These are phyloP conservation scores for Orthosia gracilis DNA, from an alignment of 2,888 invertebrate genomes.

Conservation along the genomic window DNA sequence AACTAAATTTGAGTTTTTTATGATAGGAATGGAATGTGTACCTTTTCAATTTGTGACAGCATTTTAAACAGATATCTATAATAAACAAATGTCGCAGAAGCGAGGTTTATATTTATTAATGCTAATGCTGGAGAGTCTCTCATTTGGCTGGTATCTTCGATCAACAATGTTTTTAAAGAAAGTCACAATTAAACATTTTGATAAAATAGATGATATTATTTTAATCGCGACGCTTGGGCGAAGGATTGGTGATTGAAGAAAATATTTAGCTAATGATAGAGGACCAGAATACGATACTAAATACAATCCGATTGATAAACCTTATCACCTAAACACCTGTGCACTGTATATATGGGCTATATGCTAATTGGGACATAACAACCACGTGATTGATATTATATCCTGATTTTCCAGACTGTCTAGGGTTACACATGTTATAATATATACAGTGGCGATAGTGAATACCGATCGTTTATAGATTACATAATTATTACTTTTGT, in stretches of 20 bases:
- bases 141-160: background rate
- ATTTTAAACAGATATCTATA: background rate
- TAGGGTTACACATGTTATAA: slow-evolving; percentile 21
- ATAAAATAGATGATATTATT: background rate
- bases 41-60: background rate
- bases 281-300: background rate
- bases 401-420: slow-evolving; percentile 29
- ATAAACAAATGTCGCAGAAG: no score
- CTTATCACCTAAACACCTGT: background rate
- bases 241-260: background rate
- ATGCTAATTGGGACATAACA: background rate
- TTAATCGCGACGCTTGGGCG: background rate
- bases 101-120: background rate
- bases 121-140: background rate
- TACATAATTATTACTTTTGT: slow-evolving; percentile 16
- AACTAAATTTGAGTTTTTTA: background rate
- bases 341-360: background rate
- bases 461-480: slow-evolving; percentile 25
- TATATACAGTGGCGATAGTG: background rate
- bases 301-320: background rate
- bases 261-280: background rate
- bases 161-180: background rate
- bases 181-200: background rate
- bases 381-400: slow-evolving; percentile 8
- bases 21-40: background rate